Conservation (phyloP, 1,140 invertebrate genomes). For the Drosophila pachea region DNA sequence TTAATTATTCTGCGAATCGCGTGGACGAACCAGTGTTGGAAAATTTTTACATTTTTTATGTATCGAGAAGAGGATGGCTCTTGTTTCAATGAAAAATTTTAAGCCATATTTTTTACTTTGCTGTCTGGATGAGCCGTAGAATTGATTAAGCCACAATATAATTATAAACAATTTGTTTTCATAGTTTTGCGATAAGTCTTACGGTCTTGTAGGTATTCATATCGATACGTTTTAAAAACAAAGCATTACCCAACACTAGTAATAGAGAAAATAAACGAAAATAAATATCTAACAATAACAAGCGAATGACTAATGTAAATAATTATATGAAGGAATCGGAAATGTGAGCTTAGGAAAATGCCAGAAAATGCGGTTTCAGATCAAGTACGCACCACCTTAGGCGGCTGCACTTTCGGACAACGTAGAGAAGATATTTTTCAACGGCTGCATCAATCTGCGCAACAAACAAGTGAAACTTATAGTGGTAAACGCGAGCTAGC, state of each 20-base stretch:
- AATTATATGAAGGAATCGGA: background rate
- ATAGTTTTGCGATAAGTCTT: background rate
- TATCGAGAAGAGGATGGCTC: background rate
- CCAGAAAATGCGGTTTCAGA: conserved; percentile 52
- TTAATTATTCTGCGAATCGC: conserved; percentile 17
- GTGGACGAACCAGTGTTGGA: conserved; percentile 38
- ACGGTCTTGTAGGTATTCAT: background rate
- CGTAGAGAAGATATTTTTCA: conserved; percentile 70
- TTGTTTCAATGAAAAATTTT: too few species aligned
- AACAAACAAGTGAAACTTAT: conserved; percentile 86
- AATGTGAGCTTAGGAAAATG: conserved; percentile 40
- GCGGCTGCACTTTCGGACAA: conserved; percentile 67
- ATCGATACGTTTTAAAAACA: conserved; percentile 6
- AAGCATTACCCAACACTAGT: conserved; percentile 21
- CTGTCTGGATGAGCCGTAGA: too few species aligned
- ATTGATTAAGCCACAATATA: background rate
- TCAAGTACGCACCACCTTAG: conserved; percentile 35
- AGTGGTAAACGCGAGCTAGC: conserved; percentile 89
- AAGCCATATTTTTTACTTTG: too few species aligned
- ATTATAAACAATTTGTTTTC: background rate
- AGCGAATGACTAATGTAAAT: conserved; percentile 17
- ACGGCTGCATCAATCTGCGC: conserved; percentile 81
- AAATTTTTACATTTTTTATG: background rate
- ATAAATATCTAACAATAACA: conserved; percentile 39
- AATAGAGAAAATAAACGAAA: conserved; percentile 37